Evolutionary conservation across 1,140 invertebrate species (phyloP).

Genomic region (Octopus bimaculoides): DNA sequence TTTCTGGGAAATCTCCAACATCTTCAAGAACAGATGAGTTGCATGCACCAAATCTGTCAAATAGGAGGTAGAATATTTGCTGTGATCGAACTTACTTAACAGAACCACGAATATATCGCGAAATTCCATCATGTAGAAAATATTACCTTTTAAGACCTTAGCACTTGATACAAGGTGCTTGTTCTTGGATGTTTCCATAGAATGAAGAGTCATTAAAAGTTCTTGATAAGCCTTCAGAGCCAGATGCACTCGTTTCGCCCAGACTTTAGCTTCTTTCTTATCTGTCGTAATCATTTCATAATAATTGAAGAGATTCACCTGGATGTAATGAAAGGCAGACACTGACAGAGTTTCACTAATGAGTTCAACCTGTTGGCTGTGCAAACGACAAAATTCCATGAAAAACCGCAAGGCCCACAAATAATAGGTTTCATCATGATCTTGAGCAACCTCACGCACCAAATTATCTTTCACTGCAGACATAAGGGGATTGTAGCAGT

Average conservation of each 20-base stretch:
- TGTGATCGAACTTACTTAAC: slow-evolving; percentile 78
- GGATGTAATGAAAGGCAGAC: slow-evolving; percentile 86
- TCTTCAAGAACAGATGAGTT: slow-evolving; percentile 87
- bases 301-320: slow-evolving; percentile 86
- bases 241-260: slow-evolving; percentile 79
- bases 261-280: slow-evolving; percentile 79
- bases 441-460: slow-evolving; percentile 64
- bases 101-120: slow-evolving; percentile 82
- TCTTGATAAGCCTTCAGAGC: slow-evolving; percentile 69
- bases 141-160: slow-evolving; percentile 75
- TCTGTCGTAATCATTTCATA: slow-evolving; percentile 83
- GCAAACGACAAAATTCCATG: slow-evolving; percentile 92
- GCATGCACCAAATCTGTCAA: slow-evolving; percentile 85
- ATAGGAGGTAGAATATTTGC: slow-evolving; percentile 81
- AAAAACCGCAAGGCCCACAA: slow-evolving; percentile 93
- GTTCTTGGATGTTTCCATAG: slow-evolving; percentile 75
- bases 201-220: slow-evolving; percentile 68
- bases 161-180: slow-evolving; percentile 43
- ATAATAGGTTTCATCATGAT: slow-evolving; percentile 88
- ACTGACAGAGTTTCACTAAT: slow-evolving; percentile 65
- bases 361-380: slow-evolving; percentile 80
- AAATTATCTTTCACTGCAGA: slow-evolving; percentile 69
- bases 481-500: slow-evolving; percentile 90
- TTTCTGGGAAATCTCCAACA: slow-evolving; percentile 79
- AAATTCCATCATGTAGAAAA: slow-evolving; percentile 94